Evolutionary conservation across 2,113 vertebrate genomes (phyloP).

Genomic region (Platysternon megacephalum): DNA sequence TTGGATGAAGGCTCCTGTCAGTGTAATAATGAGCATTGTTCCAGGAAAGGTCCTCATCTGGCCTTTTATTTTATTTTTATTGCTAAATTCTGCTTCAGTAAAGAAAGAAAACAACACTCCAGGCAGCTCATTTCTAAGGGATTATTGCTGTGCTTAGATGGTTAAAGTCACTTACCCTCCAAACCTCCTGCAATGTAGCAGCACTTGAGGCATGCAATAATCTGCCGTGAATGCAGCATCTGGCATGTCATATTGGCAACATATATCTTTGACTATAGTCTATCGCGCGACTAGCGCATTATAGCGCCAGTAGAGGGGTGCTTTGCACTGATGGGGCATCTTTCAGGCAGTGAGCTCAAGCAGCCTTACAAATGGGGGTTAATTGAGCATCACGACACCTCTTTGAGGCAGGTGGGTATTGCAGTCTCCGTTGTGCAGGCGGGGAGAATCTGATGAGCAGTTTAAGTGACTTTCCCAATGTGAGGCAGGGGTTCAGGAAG

Average conservation of each 20-base stretch:
- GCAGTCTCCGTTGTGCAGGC: not conserved
- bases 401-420: fast-evolving
- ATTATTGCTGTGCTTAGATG: not conserved
- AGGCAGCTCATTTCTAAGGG: not conserved
- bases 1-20: not conserved
- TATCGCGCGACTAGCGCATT: fast-evolving
- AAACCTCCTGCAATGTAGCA: not conserved
- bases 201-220: not conserved
- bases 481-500: not conserved
- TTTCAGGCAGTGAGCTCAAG: not conserved
- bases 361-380: not conserved
- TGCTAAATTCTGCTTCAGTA: not conserved
- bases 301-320: not conserved
- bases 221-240: not conserved
- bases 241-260: not conserved
- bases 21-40: not conserved
- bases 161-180: not conserved
- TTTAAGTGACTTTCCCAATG: not conserved
- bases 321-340: not conserved
- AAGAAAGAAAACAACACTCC: not conserved
- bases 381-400: not conserved
- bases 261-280: not conserved
- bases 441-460: not conserved
- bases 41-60: not conserved
- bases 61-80: not conserved